Evolutionary conservation across 2,797 vertebrate genomes (phyloP).

Genomic region (Poecile montanus): DNA sequence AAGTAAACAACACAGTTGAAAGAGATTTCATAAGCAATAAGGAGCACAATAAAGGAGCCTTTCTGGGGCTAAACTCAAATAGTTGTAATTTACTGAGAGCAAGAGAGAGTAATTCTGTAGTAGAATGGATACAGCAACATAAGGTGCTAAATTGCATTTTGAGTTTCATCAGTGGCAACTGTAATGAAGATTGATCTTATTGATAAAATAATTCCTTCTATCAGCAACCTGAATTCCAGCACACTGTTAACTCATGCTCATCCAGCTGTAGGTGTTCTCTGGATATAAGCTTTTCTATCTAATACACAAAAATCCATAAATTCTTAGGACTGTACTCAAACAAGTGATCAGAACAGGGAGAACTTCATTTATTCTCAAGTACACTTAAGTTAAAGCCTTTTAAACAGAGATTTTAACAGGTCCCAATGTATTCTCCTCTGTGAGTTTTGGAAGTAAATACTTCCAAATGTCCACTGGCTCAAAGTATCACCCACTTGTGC

Average conservation of each 20-base stretch:
- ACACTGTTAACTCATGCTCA: neutral
- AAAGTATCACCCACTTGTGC: constrained; percentile 51
- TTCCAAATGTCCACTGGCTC: constrained; percentile 67
- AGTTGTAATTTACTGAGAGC: neutral
- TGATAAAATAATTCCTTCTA: neutral
- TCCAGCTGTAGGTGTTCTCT: neutral
- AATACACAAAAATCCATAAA: neutral
- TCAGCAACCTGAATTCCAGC: neutral
- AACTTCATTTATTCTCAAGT: constrained; percentile 17
- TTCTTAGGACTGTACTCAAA: neutral
- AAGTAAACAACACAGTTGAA: neutral
- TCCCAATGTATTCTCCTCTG: neutral
- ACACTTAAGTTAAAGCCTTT: constrained; percentile 21
- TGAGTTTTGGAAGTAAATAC: constrained; percentile 67
- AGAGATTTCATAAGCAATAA: neutral
- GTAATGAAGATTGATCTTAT: neutral
- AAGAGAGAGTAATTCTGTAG: constrained; percentile 3
- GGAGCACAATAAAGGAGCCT: neutral
- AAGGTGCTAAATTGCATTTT: neutral
- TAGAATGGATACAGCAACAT: neutral
- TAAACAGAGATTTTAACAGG: neutral
- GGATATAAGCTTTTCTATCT: neutral
- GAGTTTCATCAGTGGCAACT: neutral
- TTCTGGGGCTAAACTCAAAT: neutral
- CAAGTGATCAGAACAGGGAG: neutral